Evolutionary conservation across 2,113 vertebrate species (phyloP).

Genomic region (Calidris pygmaea): DNA sequence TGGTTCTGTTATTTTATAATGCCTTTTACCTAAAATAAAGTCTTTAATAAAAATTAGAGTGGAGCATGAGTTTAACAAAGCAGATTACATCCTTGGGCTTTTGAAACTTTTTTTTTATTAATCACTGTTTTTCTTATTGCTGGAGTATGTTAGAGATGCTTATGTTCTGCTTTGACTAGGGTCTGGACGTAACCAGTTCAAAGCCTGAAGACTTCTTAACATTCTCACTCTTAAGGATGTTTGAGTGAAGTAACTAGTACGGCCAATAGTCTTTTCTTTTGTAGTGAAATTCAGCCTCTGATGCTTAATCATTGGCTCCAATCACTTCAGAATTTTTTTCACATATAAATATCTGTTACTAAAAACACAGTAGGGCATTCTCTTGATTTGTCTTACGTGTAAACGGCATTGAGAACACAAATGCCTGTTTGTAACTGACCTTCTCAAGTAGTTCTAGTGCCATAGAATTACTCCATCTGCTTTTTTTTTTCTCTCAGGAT

Average conservation of each 20-base stretch:
- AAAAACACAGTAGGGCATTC: background rate
- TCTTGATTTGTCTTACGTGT: background rate
- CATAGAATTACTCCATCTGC: background rate
- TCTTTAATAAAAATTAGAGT: background rate
- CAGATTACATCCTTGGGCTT: background rate
- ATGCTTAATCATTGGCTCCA: background rate
- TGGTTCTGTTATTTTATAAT: too few relatives aligned
- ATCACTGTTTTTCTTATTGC: background rate
- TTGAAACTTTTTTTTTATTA: background rate
- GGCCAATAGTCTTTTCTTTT: background rate
- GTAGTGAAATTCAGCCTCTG: background rate
- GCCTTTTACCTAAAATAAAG: too few relatives aligned
- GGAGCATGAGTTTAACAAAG: background rate
- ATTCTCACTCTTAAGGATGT: background rate
- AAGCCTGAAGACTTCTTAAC: background rate
- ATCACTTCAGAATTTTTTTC: background rate
- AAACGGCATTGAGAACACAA: background rate
- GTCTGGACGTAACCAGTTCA: background rate
- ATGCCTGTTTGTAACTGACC: background rate
- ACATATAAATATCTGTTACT: background rate
- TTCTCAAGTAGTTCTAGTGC: background rate
- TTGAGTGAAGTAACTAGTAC: background rate
- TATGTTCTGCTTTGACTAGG: background rate
- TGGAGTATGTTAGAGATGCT: background rate
- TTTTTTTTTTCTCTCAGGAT: background rate